Base-by-base conservation (phyloP, 1,140 invertebrate species). In the Phenacoccus solenopsis region DNA sequence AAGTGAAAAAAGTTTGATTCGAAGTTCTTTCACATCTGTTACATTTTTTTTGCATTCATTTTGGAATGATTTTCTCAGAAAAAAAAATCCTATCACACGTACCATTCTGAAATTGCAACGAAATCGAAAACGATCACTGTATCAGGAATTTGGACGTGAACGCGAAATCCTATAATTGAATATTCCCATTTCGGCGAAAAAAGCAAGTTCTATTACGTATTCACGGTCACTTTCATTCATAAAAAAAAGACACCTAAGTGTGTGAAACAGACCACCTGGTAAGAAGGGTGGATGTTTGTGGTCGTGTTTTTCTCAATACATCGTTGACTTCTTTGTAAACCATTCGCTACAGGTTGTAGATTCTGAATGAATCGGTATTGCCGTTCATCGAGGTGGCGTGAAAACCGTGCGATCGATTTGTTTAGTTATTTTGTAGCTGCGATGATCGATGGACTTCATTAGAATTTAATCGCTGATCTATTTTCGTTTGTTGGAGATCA, bases 301-400 rank as follows among this genome's bases (percentile, higher is more conserved):
- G 38, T 49, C 38, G 38, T 49, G 38, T 49, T 49, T 49, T 49
- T 49, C 38, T n/a, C 38, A 49, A 49, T 49, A 49, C 38, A 49
- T 49, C 38, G 38, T 10, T 49, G 13, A 49, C 38, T 49, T 49
- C 20, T 49, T 49, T n/a, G 20, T n/a, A 49, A 10, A 16, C 13
- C 13, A 49, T 49, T 49, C 38, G 38, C 38, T 49, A 49, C 38
- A 49, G 38, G 38, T 49, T 49, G 38, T n/a, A n/a, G 20, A n/a
- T 49, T 49, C 20, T 49, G 38, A 49, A 49, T 49, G 38, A n/a
- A n/a, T n/a, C n/a, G 38, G 38, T 49, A n/a, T 49, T 49, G 38
- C 38, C 12, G n/a, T n/a, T n/a, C n/a, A n/a, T n/a, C 20, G 38
- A 16, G 38, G 12, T 49, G 38, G 38, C 38, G 38, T 49, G 38